Evolutionary conservation across 2,113 vertebrate species (phyloP).

Genomic region (Trogon melanurus): DNA sequence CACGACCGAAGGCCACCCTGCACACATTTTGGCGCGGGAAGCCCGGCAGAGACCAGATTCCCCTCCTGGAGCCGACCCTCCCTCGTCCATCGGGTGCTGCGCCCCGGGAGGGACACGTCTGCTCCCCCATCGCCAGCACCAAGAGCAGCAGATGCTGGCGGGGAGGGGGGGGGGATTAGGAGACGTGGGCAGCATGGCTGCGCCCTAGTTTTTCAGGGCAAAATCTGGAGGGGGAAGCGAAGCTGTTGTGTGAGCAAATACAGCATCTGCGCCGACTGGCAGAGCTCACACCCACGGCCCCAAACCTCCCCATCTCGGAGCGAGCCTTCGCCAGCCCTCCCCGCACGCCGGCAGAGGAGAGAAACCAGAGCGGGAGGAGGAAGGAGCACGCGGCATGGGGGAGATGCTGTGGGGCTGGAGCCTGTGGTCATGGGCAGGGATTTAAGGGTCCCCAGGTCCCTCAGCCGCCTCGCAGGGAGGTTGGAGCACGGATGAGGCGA

Average conservation of each 20-base stretch:
- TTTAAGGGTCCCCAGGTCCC: not conserved
- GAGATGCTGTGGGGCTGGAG: not conserved
- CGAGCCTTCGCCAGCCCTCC: not conserved
- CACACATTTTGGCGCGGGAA: fast-evolving
- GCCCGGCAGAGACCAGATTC: not conserved
- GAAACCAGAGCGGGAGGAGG: not conserved
- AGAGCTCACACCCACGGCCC: conserved; percentile 7
- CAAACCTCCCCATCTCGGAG: not conserved
- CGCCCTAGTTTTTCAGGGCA: conserved; percentile 14
- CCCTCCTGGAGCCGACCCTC: not conserved
- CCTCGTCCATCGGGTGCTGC: fast-evolving
- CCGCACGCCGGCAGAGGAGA: fast-evolving
- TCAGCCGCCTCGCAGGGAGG: fast-evolving
- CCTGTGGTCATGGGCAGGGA: fast-evolving
- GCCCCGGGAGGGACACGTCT: fast-evolving
- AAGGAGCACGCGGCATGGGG: fast-evolving
- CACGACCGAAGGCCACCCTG: fast-evolving
- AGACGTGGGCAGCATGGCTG: not conserved
- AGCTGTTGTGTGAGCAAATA: conserved; percentile 11
- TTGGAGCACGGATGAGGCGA: fast-evolving
- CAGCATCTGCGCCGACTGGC: conserved; percentile 28
- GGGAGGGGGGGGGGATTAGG: not conserved
- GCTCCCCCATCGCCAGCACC: not conserved
- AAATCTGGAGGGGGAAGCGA: conserved; percentile 11
- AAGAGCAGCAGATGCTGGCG: not conserved